Percentiles rank a stretch among this genome's conserved stretches.
These are phyloP conservation scores for Austrofundulus limnaeus DNA, from an alignment of 2,113 vertebrate species.

Conservation along the genomic window DNA sequence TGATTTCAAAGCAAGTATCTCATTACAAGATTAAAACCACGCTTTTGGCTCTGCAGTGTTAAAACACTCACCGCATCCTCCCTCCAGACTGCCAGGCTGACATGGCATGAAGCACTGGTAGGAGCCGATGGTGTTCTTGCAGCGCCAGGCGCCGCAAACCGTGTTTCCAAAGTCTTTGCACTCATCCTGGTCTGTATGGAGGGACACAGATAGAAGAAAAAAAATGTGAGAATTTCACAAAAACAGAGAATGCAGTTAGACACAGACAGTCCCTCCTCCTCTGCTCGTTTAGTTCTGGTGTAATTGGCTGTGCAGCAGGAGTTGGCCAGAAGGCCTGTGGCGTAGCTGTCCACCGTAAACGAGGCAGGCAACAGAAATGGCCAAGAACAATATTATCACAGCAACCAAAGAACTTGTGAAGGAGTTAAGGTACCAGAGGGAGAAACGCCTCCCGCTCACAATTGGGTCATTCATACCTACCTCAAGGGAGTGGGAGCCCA, in stretches of 20 bases:
- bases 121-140: conserved; percentile 82
- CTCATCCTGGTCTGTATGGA: conserved; percentile 75
- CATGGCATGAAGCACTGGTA: conserved; percentile 77
- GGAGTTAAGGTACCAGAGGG: conserved; percentile 70
- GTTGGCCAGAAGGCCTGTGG: conserved; percentile 61
- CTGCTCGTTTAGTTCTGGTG: conserved; percentile 36
- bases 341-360: conserved; percentile 66
- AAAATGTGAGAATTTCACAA: conserved; percentile 42
- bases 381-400: conserved; percentile 79
- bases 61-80: conserved; percentile 72
- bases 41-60: conserved; percentile 12
- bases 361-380: conserved; percentile 58
- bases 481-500: conserved; percentile 39
- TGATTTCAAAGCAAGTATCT: background rate
- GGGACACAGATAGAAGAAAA: conserved; percentile 29
- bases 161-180: conserved; percentile 76
- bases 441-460: conserved; percentile 73
- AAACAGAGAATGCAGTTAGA: conserved; percentile 51
- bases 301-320: conserved; percentile 46
- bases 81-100: conserved; percentile 61
- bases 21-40: background rate
- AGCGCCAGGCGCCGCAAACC: conserved; percentile 76
- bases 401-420: conserved; percentile 74
- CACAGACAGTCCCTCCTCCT: conserved; percentile 30
- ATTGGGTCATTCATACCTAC: conserved; percentile 70